A percentile compares a stretch with the other conserved stretches of the same genome.
These are phyloP conservation scores for Baronia brevicornis DNA, from an alignment of 2,888 invertebrate genomes.

Conservation along the genomic window DNA sequence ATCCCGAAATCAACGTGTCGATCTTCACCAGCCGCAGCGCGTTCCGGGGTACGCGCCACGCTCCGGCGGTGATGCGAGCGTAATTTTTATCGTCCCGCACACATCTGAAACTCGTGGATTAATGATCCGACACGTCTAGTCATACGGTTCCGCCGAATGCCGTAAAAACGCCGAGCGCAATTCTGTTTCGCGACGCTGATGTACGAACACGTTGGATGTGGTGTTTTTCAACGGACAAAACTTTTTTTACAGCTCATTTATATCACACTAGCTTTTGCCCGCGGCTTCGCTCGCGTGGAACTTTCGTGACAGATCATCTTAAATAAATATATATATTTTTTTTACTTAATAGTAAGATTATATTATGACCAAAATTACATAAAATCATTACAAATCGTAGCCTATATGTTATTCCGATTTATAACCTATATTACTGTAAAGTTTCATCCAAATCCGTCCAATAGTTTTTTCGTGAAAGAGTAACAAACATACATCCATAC, in stretches of 20 bases:
- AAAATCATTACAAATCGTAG: no score
- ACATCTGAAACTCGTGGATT: constrained; percentile 68
- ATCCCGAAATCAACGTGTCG: constrained; percentile 5
- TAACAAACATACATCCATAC: no score
- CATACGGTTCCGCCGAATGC: constrained; percentile 71
- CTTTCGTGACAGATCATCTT: no score
- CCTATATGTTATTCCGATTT: no score
- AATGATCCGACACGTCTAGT: constrained; percentile 72
- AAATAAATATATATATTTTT: no score
- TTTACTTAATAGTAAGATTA: no score
- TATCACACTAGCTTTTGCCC: no score
- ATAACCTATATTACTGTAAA: no score
- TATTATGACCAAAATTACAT: no score
- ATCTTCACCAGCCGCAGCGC: constrained; percentile 6
- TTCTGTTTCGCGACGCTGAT: constrained; percentile 45
- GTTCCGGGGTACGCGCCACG: constrained; percentile 22
- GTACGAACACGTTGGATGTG: constrained; percentile 27
- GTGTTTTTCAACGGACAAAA: constrained; percentile 5
- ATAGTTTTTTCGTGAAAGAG: no score
- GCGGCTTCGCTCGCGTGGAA: no score
- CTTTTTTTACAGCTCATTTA: not conserved
- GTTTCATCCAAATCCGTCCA: no score
- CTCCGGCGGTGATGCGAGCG: constrained; percentile 37
- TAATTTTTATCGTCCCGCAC: constrained; percentile 66
- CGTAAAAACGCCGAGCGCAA: constrained; percentile 72